phyloP scores from a whole-genome alignment of 2,888 invertebrate genomes.

The Drosophila paranaensis region DNA sequence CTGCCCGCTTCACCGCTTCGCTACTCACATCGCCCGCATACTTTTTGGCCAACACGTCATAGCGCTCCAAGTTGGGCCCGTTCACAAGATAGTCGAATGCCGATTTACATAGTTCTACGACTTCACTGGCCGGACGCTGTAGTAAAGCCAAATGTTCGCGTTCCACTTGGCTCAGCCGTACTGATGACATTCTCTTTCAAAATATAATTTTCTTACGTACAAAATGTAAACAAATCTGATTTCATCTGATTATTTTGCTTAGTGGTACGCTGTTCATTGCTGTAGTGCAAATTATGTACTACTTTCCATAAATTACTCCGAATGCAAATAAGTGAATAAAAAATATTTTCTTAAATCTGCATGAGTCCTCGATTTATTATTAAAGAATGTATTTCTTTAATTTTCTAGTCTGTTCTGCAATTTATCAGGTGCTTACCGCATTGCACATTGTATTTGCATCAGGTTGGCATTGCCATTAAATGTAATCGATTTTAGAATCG shows the following conservation, averaged over 20 bases:
- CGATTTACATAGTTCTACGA: constrained; percentile 88
- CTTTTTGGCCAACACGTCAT: constrained; percentile 85
- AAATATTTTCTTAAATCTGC: no score
- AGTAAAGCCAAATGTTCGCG: constrained; percentile 87
- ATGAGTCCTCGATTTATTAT: not conserved
- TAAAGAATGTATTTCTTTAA: not conserved
- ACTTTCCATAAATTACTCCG: not conserved
- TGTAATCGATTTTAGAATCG: constrained; percentile 18
- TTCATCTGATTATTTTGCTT: constrained; percentile 17
- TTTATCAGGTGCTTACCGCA: not conserved
- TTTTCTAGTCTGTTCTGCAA: not conserved
- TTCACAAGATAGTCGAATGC: constrained; percentile 87
- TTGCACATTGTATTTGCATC: not conserved
- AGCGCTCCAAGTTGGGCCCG: constrained; percentile 87
- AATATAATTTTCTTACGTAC: not conserved
- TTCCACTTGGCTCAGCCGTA: constrained; percentile 86
- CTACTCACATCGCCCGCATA: constrained; percentile 81
- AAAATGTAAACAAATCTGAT: constrained; percentile 41
- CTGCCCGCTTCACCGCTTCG: constrained; percentile 86
- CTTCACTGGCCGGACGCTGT: constrained; percentile 86
- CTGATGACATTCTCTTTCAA: constrained; percentile 47
- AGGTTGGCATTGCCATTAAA: constrained; percentile 17
- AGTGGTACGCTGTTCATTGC: constrained; percentile 35
- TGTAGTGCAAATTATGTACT: not conserved
- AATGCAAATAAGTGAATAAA: not conserved